Evolutionary conservation across 1,140 invertebrate species (phyloP).

Genomic region (Pseudomyrmex flavicornis): DNA sequence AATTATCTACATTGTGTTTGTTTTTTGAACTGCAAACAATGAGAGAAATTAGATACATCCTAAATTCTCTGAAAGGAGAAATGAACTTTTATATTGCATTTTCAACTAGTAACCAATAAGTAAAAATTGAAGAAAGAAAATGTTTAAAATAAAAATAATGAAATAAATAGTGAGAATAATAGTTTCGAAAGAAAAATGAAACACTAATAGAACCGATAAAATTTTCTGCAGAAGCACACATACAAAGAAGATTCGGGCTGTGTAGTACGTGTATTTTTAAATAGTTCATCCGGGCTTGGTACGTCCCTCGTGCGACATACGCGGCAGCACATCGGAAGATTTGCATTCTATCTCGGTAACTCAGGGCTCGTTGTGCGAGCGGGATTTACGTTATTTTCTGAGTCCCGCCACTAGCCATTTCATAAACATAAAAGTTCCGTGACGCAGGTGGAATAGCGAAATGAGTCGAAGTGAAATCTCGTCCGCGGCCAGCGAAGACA

Average conservation of each 20-base stretch:
- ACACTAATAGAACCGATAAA: constrained; percentile 11
- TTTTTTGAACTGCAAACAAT: neutral
- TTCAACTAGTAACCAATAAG: no score
- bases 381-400: constrained; percentile 74
- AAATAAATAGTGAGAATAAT: neutral
- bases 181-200: neutral
- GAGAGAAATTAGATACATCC: no score
- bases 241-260: neutral
- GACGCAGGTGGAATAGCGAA: constrained; percentile 75
- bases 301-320: neutral
- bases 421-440: constrained; percentile 77
- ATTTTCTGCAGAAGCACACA: neutral
- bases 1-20: neutral
- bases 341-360: constrained; percentile 67
- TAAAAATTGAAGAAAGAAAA: no score
- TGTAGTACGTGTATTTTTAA: constrained; percentile 18
- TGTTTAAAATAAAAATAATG: neutral
- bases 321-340: constrained; percentile 61
- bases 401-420: constrained; percentile 67
- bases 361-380: constrained; percentile 53
- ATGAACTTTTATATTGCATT: no score
- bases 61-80: no score
- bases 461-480: constrained; percentile 70
- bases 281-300: neutral
- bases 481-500: constrained; percentile 57